phyloP scores from a whole-genome alignment of 2,113 vertebrate species.

The Macrotus californicus region DNA sequence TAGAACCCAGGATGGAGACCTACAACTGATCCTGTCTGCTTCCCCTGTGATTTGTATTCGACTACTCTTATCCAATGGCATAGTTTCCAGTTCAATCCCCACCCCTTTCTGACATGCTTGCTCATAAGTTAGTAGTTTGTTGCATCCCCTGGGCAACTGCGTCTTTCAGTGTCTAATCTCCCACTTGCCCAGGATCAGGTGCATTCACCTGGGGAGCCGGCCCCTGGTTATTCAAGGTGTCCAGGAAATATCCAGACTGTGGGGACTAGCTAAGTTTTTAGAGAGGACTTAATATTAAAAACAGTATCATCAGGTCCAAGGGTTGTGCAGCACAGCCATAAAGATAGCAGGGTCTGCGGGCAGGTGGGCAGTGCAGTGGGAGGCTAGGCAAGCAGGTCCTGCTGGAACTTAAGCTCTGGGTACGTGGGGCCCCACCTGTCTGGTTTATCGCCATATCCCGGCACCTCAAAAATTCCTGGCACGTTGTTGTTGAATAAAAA shows the following conservation, averaged over 20 bases:
- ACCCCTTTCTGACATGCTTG: background rate
- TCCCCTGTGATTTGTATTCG: background rate
- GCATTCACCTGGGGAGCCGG: background rate
- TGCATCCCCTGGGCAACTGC: background rate
- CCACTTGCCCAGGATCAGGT: background rate
- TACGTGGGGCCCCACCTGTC: background rate
- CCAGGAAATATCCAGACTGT: background rate
- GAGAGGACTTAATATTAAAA: background rate
- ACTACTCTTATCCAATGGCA: background rate
- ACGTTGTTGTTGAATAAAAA: background rate
- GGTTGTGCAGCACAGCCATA: background rate
- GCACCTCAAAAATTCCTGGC: background rate
- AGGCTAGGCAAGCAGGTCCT: background rate
- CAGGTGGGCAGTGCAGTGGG: background rate
- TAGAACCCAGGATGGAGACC: background rate
- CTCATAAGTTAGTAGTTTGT: background rate
- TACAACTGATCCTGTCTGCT: background rate
- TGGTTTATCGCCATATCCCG: background rate
- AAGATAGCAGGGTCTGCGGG: background rate
- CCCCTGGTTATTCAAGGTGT: background rate
- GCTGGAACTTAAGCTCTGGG: background rate
- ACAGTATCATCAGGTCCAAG: background rate
- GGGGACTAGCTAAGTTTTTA: background rate
- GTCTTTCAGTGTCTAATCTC: background rate
- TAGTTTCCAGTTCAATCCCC: background rate